These are phyloP conservation scores for Morus bassanus DNA, from an alignment of 2,797 vertebrate genomes.

Conservation along the genomic window DNA sequence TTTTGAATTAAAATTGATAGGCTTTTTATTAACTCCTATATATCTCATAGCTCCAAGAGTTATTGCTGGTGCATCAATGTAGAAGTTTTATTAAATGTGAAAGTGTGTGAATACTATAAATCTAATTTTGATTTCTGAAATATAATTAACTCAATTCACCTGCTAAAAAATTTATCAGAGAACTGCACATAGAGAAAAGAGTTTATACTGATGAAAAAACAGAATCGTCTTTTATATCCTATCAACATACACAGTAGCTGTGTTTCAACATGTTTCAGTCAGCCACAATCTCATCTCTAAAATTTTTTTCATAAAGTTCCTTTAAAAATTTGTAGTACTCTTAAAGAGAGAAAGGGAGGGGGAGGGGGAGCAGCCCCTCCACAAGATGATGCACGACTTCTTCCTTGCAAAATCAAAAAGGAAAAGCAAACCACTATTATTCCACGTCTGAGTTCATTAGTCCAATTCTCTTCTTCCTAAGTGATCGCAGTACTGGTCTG, in stretches of 20 bases:
- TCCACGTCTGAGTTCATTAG: neutral
- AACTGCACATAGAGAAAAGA: neutral
- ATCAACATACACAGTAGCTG: neutral
- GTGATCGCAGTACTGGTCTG: neutral
- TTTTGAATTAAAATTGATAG: conserved; percentile 45
- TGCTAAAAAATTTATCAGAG: neutral
- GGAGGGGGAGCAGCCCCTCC: too few species aligned
- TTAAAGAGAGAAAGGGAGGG: neutral
- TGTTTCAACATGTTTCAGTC: neutral
- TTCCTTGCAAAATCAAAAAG: neutral
- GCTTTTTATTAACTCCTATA: conserved; percentile 49
- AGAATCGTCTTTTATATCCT: neutral
- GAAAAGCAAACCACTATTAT: neutral
- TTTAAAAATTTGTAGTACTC: neutral
- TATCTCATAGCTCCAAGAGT: neutral
- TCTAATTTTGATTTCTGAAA: conserved; percentile 36
- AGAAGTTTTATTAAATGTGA: conserved; percentile 34
- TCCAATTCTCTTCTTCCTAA: neutral
- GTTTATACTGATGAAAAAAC: neutral
- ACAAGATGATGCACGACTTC: neutral
- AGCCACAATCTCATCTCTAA: neutral
- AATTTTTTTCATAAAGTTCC: neutral
- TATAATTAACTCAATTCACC: neutral
- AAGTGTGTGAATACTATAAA: conserved; percentile 10
- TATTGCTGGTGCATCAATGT: neutral